These are phyloP conservation scores for Australoheros scitulus DNA, from an alignment of 2,113 vertebrate genomes.

Conservation along the genomic window DNA sequence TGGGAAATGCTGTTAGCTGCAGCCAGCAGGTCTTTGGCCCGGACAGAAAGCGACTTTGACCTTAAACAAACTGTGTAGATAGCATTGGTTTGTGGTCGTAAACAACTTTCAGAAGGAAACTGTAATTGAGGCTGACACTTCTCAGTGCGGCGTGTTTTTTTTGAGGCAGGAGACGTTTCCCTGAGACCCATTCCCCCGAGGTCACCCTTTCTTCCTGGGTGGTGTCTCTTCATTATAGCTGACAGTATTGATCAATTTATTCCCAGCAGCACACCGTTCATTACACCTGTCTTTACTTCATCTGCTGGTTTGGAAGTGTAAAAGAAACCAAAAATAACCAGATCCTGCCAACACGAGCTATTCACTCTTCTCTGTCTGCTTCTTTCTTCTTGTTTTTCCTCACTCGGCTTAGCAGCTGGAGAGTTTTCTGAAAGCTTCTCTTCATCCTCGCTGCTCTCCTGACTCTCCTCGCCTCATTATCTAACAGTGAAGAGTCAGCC, in stretches of 20 bases:
- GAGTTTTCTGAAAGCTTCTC: slow-evolving; percentile 10
- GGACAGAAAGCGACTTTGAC: no score
- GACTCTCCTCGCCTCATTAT: slow-evolving; percentile 34
- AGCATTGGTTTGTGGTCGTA: no score
- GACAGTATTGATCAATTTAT: slow-evolving; percentile 16
- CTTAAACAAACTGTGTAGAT: no score
- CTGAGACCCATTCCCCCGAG: background rate
- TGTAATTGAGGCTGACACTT: no score
- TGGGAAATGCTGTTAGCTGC: no score
- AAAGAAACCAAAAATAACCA: slow-evolving; percentile 22
- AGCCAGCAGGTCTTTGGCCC: no score
- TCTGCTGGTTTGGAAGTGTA: background rate
- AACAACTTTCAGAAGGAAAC: no score
- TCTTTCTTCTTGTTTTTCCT: slow-evolving; percentile 6
- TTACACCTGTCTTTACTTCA: slow-evolving; percentile 4
- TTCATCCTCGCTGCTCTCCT: slow-evolving; percentile 11
- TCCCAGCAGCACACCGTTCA: background rate
- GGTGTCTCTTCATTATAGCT: background rate
- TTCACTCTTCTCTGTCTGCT: background rate
- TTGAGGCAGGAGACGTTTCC: background rate
- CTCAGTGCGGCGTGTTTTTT: no score
- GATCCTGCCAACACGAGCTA: background rate
- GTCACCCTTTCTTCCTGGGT: no score
- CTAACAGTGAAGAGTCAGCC: slow-evolving; percentile 8
- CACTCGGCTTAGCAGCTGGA: background rate